These are phyloP conservation scores for Schizotus pectinicornis DNA, from an alignment of 2,888 invertebrate species.

Conservation along the genomic window DNA sequence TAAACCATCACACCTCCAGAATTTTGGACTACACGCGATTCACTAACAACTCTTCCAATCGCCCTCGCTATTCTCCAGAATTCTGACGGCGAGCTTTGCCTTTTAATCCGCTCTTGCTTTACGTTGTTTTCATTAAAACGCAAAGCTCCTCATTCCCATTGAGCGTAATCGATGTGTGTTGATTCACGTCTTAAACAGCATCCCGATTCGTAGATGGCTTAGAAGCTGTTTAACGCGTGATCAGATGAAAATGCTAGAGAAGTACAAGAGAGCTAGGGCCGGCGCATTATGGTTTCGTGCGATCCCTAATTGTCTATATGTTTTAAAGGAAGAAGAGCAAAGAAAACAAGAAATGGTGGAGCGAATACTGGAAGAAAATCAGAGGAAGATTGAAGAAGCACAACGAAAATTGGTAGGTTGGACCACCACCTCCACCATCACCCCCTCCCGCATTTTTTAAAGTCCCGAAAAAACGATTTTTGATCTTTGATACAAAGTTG, in stretches of 20 bases:
- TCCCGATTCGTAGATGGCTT: neutral
- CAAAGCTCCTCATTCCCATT: too few relatives aligned
- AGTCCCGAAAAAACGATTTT: too few relatives aligned
- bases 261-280: constrained; percentile 47
- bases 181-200: too few relatives aligned
- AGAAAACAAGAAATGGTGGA: constrained; percentile 95
- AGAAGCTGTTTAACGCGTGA: neutral
- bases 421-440: too few relatives aligned
- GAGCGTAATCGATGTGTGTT: too few relatives aligned
- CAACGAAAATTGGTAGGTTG: constrained; percentile 89
- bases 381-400: constrained; percentile 96
- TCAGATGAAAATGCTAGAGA: constrained; percentile 16
- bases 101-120: too few relatives aligned
- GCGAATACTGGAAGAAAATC: constrained; percentile 96
- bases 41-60: constrained; percentile 1
- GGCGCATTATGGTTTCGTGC: constrained; percentile 43
- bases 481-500: too few relatives aligned
- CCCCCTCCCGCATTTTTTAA: too few relatives aligned
- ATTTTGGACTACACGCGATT: neutral
- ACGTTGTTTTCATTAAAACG: too few relatives aligned
- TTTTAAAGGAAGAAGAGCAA: constrained; percentile 96
- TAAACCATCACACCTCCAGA: constrained; percentile 9
- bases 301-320: constrained; percentile 61
- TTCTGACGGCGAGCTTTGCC: too few relatives aligned
- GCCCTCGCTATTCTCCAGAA: neutral